Evolutionary conservation across 2,797 vertebrate genomes (phyloP).

Genomic region (Knipowitschia caucasica): DNA sequence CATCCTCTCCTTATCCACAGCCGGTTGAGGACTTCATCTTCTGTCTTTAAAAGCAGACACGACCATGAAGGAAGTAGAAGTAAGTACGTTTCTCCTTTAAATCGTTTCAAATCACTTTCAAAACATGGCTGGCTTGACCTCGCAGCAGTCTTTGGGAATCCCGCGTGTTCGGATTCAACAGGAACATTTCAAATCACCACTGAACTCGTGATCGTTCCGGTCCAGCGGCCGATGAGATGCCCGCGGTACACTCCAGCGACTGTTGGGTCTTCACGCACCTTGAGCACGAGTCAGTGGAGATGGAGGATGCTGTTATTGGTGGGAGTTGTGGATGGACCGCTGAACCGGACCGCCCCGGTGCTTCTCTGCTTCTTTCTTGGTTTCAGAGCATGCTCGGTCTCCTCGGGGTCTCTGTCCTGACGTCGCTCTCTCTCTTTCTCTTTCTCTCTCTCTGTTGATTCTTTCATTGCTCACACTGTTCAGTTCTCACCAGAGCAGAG

Average conservation of each 20-base stretch:
- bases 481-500: constrained; percentile 29
- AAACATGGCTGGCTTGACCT: neutral
- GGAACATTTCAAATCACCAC: neutral
- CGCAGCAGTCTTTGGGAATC: neutral
- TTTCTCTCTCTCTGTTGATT: constrained; percentile 27
- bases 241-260: neutral
- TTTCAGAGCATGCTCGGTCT: constrained; percentile 14
- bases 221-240: neutral
- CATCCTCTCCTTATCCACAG: neutral
- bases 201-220: neutral
- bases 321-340: constrained; percentile 43
- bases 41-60: neutral
- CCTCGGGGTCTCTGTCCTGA: constrained; percentile 49
- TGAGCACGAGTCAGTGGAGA: constrained; percentile 3
- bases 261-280: neutral
- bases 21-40: neutral
- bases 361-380: constrained; percentile 20
- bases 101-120: neutral
- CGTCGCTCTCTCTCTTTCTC: constrained; percentile 36
- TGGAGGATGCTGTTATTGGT: neutral
- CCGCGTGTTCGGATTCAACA: neutral
- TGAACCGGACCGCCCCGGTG: constrained; percentile 48
- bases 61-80: neutral
- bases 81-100: neutral
- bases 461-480: constrained; percentile 45